phyloP scores from a whole-genome alignment of 2,888 invertebrate species.

The Chloroclystis v-ata region DNA sequence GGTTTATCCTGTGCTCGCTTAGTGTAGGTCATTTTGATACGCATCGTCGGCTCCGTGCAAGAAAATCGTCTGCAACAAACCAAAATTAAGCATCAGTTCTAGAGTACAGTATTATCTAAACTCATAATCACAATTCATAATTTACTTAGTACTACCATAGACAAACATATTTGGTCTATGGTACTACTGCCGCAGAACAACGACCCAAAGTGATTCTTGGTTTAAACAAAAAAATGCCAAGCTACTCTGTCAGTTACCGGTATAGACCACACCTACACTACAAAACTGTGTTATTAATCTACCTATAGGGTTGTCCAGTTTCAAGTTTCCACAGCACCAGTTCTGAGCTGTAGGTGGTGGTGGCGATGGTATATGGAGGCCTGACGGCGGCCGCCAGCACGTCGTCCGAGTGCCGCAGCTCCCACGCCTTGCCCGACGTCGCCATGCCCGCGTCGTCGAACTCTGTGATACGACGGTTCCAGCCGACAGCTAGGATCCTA shows the following conservation, averaged over 20 bases:
- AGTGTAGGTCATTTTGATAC: conserved; percentile 77
- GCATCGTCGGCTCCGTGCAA: conserved; percentile 76
- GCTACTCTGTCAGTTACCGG: too few species aligned
- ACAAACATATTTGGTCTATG: too few species aligned
- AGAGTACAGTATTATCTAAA: too few species aligned
- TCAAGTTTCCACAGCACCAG: conserved; percentile 89
- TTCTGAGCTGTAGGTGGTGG: conserved; percentile 87
- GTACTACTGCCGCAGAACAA: too few species aligned
- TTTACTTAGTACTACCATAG: too few species aligned
- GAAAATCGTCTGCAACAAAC: conserved; percentile 54
- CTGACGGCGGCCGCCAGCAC: conserved; percentile 83
- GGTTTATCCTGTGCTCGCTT: conserved; percentile 45
- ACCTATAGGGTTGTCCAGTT: conserved; percentile 86
- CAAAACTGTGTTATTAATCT: too few species aligned
- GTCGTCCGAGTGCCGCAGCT: conserved; percentile 84
- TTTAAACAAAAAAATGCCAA: too few species aligned
- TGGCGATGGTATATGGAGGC: conserved; percentile 83
- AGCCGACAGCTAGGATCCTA: conserved; percentile 87
- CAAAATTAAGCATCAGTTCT: not conserved
- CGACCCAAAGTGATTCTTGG: too few species aligned
- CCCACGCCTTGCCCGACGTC: conserved; percentile 83
- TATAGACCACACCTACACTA: too few species aligned
- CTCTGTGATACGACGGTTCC: conserved; percentile 86
- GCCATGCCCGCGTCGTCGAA: conserved; percentile 74
- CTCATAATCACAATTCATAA: too few species aligned